Evolutionary conservation across 2,888 invertebrate species (phyloP), one percentile per base, ranked within the genome.

Genomic region (Anoplius nigerrimus): DNA sequence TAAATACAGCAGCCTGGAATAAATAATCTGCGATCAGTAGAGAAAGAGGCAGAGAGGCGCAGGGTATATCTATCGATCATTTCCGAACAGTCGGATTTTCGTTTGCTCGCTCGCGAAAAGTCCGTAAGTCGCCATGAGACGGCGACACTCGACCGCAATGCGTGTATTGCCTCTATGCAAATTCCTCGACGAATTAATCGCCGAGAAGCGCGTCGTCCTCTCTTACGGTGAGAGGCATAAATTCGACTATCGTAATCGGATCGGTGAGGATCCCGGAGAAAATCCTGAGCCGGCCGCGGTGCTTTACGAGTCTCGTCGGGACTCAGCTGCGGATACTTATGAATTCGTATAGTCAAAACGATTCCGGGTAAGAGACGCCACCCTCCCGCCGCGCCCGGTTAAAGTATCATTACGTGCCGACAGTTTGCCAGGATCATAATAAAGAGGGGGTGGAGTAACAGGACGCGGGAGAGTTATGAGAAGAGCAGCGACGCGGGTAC

Each of bases 361-460:
- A 51, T 34, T 42, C 52, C 21, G 56, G n/a, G 43, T 34, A 42
- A 56, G 63, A 66, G 72, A 67, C 71, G 53, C 51, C 53, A 15
- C 52, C 56, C 66, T 71, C 34, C 11, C 34, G n/a, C n/a, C n/a
- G n/a, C n/a, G n/a, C n/a, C n/a, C n/a, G n/a, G 34, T 27, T 71
- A 71, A 72, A 75, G 66, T 68, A 69, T 75, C 71, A 71, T 75
- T 75, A 77, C 65, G 59, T 55, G 69, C 63, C 69, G 69, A 74
- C 69, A 62, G 73, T 75, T 79, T 67, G 68, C 66, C 57, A 56
- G 54, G 71, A 63, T 72, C 61, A 68, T 74, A 72, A 72, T 68
- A 73, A 66, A 72, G 69, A 64, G 68, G 59, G 53, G 57, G 62
- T 48, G 48, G 63, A 51, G 24, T 42, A 15, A 24, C 22, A 52